Evolutionary conservation across 2,797 vertebrate species (phyloP), one percentile per base, ranked within the genome.

Genomic region (Anableps anableps): DNA sequence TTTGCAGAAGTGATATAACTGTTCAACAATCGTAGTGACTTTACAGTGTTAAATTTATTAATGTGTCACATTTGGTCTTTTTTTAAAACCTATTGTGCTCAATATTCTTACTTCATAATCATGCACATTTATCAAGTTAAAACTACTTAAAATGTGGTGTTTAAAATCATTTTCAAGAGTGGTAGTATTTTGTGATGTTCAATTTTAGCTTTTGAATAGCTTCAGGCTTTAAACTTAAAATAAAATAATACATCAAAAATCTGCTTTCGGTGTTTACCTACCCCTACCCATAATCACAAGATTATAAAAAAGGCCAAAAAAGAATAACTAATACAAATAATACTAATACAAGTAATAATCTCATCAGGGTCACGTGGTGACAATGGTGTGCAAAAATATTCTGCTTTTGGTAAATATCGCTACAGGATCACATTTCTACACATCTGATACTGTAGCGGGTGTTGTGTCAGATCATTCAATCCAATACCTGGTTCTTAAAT

Each of bases 11-110:
- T 79, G 89, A 90, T 90, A 88, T 92, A 80, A 78, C 64, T 82
- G 77, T 85, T 81, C 84, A 88, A 88, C 60, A 77, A 85, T 85
- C 80, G 81, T 84, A 83, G 85, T 76, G 62, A 89, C 86, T 82
- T 88, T 81, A 82, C 38, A 84, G 72, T 26, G 82, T 82, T 90
- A 85, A 85, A 94, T 94, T 90, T 91, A 94, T 92, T 88, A 93
- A 79, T 55, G 86, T 91, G 92, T 93, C 90, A 88, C 80, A 81
- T 91, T 91, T 87, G 66, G 88, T 86, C 89, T 88, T 82, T 83
- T 82, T 91, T 78, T 62, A 14, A 79, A 79, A 58, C 58, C 83
- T 82, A 81, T 81, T 21, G 76, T 74, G 64, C 79, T 36, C 4
- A n/a, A 38, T 34, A 26, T 77, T 26, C 13, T n/a, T 9, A 17